Base-by-base conservation (phyloP, 30 jellyfish, hydroid and myxozoan genomes). In the Aurelia aurita region DNA sequence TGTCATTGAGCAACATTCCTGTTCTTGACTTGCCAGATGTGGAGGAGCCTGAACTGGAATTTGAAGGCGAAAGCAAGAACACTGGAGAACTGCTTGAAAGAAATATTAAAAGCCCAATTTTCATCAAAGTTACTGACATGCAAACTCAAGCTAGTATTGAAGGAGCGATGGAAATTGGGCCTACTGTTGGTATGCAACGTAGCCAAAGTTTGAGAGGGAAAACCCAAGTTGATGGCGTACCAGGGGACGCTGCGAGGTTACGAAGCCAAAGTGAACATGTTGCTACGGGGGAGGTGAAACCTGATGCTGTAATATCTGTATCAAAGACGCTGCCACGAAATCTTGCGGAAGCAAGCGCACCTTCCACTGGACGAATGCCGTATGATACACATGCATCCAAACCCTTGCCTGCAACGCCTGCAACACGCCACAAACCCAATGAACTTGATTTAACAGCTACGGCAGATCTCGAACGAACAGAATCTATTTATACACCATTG, bases 401-500 rank as follows among this genome's bases (percentile, higher is more conserved):
- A 26, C 68, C 34, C 9, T 20, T 34, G 20, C 65, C 82, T 26
- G 47, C 22, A 25, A 27, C 21, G 26, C 72, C 73, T 3, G 23
- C 21, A 14, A 21, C 21, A 18, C 21, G 3, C 45, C 8, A 49
- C 21, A 47, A 26, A 43, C 83, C 94, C 35, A 44, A 22, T 2
- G 62, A 47, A 16, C 87, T 73, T 6, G 87, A 71, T 31, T 34
- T 59, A 15, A 58, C 94, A 4, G 62, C 53, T 29, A 53, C 74
- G 3, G 49, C n/a, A 21, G 26, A 11, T 13, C 15, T 22, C 14
- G 87, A 71, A 67, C 59, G 72, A 27, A 23, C 57, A 5, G 89
- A 85, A 31, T 79, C 89, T 12, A 44, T 80, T 55, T 92, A 92
- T 77, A 92, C 97, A 44, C 97, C 98, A 1, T 83, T 92, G 23